Percentiles rank a stretch among this genome's conserved stretches.
These are phyloP conservation scores for Peribatodes rhomboidaria DNA, from an alignment of 2,888 invertebrate species.

Conservation along the genomic window DNA sequence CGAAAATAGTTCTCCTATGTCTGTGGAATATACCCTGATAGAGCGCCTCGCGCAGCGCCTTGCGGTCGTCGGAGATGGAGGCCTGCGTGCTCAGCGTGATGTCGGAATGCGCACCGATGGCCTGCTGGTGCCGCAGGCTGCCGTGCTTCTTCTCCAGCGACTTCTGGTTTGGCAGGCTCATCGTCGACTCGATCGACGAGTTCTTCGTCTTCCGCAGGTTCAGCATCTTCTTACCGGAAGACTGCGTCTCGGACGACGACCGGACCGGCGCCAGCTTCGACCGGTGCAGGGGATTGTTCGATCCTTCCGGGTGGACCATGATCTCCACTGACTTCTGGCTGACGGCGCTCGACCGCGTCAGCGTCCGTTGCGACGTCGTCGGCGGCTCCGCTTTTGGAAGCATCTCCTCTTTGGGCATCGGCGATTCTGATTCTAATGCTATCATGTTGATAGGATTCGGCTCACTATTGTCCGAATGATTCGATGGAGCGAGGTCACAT, in stretches of 20 bases:
- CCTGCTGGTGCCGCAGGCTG: conserved; percentile 87
- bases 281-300: conserved; percentile 79
- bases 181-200: conserved; percentile 83
- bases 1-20: conserved; percentile 91
- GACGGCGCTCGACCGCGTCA: conserved; percentile 87
- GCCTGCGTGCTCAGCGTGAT: conserved; percentile 82
- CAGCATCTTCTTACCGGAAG: conserved; percentile 76
- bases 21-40: conserved; percentile 93
- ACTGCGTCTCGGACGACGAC: conserved; percentile 77
- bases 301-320: conserved; percentile 80
- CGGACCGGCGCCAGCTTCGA: conserved; percentile 81
- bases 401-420: conserved; percentile 71
- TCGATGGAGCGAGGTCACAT: conserved; percentile 66
- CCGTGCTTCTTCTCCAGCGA: conserved; percentile 85
- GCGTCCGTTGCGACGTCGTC: conserved; percentile 84
- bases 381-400: conserved; percentile 69
- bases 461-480: conserved; percentile 38
- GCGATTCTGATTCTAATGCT: conserved; percentile 78
- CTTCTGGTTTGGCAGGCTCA: conserved; percentile 84
- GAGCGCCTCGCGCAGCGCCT: conserved; percentile 90
- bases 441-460: conserved; percentile 69
- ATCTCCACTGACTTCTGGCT: conserved; percentile 88
- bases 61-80: conserved; percentile 87
- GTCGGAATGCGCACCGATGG: conserved; percentile 87
- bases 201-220: conserved; percentile 83